These are phyloP conservation scores for Amia ocellicauda DNA, from an alignment of 2,113 vertebrate species.

Conservation along the genomic window DNA sequence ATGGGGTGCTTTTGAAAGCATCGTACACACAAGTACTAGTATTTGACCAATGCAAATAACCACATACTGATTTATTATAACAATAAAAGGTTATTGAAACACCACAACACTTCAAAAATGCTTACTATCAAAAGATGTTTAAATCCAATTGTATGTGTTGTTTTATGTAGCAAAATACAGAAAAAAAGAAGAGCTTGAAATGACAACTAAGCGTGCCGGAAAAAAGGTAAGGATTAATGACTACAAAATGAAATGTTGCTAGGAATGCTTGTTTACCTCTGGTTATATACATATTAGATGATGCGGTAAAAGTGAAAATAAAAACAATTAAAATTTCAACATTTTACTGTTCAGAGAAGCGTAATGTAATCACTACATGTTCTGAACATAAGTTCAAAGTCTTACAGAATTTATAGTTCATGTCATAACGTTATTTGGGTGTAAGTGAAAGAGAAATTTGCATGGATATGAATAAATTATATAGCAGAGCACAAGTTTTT, in stretches of 20 bases:
- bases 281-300: slow-evolving; percentile 70
- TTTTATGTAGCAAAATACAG: slow-evolving; percentile 1
- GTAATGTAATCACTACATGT: slow-evolving; percentile 55
- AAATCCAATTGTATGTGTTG: slow-evolving; percentile 22
- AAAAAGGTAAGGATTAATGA: slow-evolving; percentile 69
- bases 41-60: too few relatives aligned
- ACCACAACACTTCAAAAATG: too few relatives aligned
- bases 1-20: too few relatives aligned
- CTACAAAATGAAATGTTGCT: slow-evolving; percentile 66
- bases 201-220: slow-evolving; percentile 46
- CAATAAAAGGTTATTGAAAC: too few relatives aligned
- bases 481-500: slow-evolving; percentile 71
- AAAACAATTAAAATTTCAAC: slow-evolving; percentile 57
- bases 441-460: slow-evolving; percentile 58
- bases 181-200: slow-evolving; percentile 54
- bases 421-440: slow-evolving; percentile 56
- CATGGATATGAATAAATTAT: slow-evolving; percentile 81
- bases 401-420: slow-evolving; percentile 67
- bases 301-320: slow-evolving; percentile 51
- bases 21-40: too few relatives aligned
- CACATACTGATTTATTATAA: too few relatives aligned
- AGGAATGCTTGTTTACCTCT: slow-evolving; percentile 66
- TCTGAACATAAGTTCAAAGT: slow-evolving; percentile 68
- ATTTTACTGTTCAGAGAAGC: slow-evolving; percentile 41
- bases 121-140: too few relatives aligned